These are phyloP conservation scores for Rhodeus uyekii DNA, from an alignment of 2,797 vertebrate species.

Conservation along the genomic window DNA sequence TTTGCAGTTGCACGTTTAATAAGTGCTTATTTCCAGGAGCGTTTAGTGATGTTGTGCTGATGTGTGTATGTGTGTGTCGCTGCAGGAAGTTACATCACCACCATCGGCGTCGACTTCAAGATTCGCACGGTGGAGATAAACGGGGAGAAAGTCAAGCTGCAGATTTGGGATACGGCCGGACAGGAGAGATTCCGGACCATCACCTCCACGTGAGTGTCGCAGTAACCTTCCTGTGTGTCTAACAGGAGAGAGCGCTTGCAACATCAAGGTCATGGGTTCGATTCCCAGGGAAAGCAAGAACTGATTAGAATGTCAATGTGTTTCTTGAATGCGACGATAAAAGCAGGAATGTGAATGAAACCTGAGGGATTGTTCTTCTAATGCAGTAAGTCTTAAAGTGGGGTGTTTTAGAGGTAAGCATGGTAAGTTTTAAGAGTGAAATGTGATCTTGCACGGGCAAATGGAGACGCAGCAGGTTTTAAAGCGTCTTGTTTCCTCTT, in stretches of 20 bases:
- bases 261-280: too few relatives aligned
- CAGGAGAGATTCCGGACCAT: conserved; percentile 98
- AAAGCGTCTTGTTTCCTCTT: conserved; percentile 46
- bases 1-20: too few relatives aligned
- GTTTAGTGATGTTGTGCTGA: background rate
- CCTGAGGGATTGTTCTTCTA: too few relatives aligned
- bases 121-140: conserved; percentile 98
- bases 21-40: background rate
- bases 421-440: background rate
- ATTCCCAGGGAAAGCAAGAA: too few relatives aligned
- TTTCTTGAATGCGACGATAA: too few relatives aligned
- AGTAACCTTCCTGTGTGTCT: too few relatives aligned
- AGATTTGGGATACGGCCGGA: conserved; percentile 99
- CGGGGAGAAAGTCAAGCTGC: conserved; percentile 98
- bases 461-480: background rate
- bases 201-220: conserved; percentile 93
- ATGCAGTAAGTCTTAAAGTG: too few relatives aligned
- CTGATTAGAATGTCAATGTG: too few relatives aligned
- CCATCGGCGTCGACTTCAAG: conserved; percentile 98
- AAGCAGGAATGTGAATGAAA: too few relatives aligned
- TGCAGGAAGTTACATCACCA: conserved; percentile 98
- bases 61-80: conserved; percentile 1
- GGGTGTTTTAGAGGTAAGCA: background rate
- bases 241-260: too few relatives aligned
- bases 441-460: background rate